Evolutionary conservation across 2,888 invertebrate genomes (phyloP).

Genomic region (Nemoura dubitans): DNA sequence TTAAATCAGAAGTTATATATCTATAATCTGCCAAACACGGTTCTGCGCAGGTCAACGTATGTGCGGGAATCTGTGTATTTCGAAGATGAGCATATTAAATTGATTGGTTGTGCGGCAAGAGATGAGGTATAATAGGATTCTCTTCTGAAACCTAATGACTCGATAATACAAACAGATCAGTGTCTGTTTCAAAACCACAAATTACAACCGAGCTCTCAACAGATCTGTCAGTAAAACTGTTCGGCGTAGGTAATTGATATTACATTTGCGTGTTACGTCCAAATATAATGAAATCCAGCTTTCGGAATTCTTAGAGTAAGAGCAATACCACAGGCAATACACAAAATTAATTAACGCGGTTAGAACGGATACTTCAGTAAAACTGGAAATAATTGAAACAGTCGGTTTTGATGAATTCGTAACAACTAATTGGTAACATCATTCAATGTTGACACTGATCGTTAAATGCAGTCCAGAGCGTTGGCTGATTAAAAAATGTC

Average conservation of each 20-base stretch:
- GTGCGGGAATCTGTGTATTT: too few relatives aligned
- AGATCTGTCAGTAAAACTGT: not conserved
- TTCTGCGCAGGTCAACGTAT: too few relatives aligned
- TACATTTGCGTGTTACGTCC: not conserved
- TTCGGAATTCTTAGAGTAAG: not conserved
- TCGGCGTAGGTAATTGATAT: not conserved
- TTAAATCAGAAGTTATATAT: not conserved
- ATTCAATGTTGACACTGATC: slow-evolving; percentile 5
- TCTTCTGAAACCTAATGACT: not conserved
- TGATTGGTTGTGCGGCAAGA: not conserved
- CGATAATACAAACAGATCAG: not conserved
- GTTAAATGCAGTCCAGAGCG: not conserved
- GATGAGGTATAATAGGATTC: not conserved
- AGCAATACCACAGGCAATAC: too few relatives aligned
- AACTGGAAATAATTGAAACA: not conserved
- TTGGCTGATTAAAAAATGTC: not conserved
- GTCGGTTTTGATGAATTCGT: not conserved
- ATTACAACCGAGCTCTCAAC: not conserved
- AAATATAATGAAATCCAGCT: not conserved
- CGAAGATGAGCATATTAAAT: not conserved
- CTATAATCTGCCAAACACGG: too few relatives aligned
- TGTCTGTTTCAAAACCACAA: not conserved
- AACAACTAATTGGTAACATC: not conserved
- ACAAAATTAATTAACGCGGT: not conserved
- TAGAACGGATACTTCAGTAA: not conserved